Base-by-base conservation (phyloP, 1,140 invertebrate species). In the Lasaia peninsularis region DNA sequence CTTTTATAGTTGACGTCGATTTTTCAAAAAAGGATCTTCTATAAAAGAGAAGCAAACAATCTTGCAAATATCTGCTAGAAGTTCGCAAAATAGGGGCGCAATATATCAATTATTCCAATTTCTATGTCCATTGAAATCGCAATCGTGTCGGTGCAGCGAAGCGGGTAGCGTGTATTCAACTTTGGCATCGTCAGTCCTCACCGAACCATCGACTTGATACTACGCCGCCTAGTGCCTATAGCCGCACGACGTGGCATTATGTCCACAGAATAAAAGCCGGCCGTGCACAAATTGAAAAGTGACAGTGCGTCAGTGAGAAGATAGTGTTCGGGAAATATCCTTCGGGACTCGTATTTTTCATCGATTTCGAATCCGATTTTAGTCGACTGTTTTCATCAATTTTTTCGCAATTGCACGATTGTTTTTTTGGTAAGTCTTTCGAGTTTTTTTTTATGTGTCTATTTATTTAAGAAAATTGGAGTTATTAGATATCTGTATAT, bases 251-350 rank as follows among this genome's bases (percentile, higher is more conserved):
- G 73, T 77, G 75, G 73, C 79, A 78, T 78, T 74, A 75, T 73
- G 69, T 73, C 72, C 55, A 71, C 60, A 65, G 66, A 68, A 55
- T 63, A 71, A 77, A 76, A 76, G 69, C 71, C 78, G 78, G 73
- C 69, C 63, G 78, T 76, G 77, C 70, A 75, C 64, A 66, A 57
- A 67, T 73, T 60, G 65, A 65, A 71, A 73, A 82, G 80, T 84
- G 80, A 78, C 75, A 86, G 83, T 86, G 83, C 77, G 63, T 73
- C 69, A 81, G 83, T 80, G 79, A 69, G 66, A 70, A 64, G 71
- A 72, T 63, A 78, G 78, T 84, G 78, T 67, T 74, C 73, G 65
- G 63, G 59, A 65, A 59, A 48, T 20, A 48, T 48, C n/a, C 10
- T 63, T 65, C 64, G 62, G 73, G 74, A 83, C 78, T 74, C 67